These are phyloP conservation scores for Pardosa pseudoannulata DNA, from an alignment of 2,888 invertebrate species.

Conservation along the genomic window DNA sequence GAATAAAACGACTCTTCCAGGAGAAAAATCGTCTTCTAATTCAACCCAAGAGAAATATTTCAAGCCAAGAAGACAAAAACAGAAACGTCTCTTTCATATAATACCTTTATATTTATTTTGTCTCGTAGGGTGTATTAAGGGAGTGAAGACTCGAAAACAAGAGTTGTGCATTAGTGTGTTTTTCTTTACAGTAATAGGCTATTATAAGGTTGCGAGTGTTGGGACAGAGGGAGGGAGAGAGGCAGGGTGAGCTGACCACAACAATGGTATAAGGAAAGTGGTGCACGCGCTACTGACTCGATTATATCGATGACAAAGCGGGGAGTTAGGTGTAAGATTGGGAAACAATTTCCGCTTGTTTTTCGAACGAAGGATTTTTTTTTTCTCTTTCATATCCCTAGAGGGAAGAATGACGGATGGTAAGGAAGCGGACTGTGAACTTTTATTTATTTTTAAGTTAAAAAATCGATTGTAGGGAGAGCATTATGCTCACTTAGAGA, in stretches of 20 bases:
- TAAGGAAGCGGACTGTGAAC: background rate
- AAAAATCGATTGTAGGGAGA: no score
- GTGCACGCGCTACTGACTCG: slow-evolving; percentile 13
- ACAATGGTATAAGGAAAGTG: background rate
- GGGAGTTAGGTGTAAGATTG: slow-evolving; percentile 13
- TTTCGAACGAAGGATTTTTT: background rate
- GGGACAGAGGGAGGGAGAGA: background rate
- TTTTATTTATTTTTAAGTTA: no score
- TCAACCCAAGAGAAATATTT: no score
- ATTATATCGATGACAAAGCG: slow-evolving; percentile 15
- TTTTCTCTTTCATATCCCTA: background rate
- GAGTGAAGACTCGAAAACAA: background rate
- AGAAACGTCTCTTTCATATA: no score
- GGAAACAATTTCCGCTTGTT: slow-evolving; percentile 1
- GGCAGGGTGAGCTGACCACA: background rate
- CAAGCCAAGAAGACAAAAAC: no score
- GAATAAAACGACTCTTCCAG: no score
- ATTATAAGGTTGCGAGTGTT: slow-evolving; percentile 1
- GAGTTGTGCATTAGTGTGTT: background rate
- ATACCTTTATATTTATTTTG: no score
- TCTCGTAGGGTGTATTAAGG: no score
- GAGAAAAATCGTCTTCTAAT: no score
- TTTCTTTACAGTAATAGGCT: background rate
- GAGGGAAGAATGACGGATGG: background rate
- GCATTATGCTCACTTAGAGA: no score